Evolutionary conservation across 2,113 vertebrate genomes (phyloP).

Genomic region (Dasyurus viverrinus): DNA sequence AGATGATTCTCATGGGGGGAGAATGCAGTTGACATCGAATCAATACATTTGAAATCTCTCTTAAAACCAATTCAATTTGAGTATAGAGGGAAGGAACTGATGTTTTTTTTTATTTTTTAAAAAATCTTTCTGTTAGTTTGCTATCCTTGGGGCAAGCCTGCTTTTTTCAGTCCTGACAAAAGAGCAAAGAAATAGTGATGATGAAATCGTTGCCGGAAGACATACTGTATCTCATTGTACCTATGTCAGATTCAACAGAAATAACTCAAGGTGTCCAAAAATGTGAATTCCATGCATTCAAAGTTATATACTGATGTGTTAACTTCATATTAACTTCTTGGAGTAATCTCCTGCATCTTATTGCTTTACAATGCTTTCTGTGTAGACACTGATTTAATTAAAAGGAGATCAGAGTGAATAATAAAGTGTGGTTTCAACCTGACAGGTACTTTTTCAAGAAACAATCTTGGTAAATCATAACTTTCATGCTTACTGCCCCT

Average conservation of each 20-base stretch:
- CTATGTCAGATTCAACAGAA: background rate
- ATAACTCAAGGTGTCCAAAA: slow-evolving; percentile 4
- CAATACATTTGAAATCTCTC: slow-evolving; percentile 53
- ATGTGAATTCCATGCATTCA: background rate
- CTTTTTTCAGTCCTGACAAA: background rate
- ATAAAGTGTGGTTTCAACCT: slow-evolving; percentile 19
- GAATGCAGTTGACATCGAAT: slow-evolving; percentile 39
- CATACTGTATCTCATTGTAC: background rate
- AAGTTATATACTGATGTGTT: slow-evolving; percentile 17
- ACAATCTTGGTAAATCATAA: slow-evolving; percentile 15
- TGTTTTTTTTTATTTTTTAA: background rate
- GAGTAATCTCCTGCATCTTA: background rate
- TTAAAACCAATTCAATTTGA: background rate
- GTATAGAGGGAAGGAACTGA: background rate
- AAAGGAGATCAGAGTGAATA: slow-evolving; percentile 23
- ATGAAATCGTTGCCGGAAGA: background rate
- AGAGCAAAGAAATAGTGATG: slow-evolving; percentile 15
- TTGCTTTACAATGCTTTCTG: background rate
- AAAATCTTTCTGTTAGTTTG: background rate
- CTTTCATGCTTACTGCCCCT: background rate
- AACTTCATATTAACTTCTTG: slow-evolving; percentile 21
- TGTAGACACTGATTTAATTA: background rate
- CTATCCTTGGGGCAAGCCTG: slow-evolving; percentile 1
- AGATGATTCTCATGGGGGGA: slow-evolving; percentile 19
- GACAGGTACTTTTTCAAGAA: background rate